Evolutionary conservation across 2,113 vertebrate species (phyloP).

Genomic region (Rhinoderma darwinii): DNA sequence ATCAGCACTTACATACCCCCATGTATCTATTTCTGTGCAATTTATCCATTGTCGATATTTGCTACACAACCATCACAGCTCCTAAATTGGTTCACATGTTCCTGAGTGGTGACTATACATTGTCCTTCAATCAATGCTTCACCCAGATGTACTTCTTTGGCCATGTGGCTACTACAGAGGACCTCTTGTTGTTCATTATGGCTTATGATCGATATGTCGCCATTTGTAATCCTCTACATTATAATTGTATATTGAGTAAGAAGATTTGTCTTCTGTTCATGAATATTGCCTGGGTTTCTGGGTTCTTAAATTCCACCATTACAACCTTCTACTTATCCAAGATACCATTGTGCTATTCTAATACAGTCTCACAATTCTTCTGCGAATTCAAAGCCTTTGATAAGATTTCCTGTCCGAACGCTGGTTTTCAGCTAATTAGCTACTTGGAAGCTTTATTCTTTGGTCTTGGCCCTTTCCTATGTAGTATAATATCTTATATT

Average conservation of each 20-base stretch:
- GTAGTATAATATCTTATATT: background rate
- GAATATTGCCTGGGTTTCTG: background rate
- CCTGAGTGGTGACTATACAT: background rate
- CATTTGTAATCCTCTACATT: background rate
- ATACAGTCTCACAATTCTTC: background rate
- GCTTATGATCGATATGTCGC: slow-evolving; percentile 2
- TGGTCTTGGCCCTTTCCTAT: background rate
- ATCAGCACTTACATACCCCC: background rate
- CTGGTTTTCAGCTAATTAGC: background rate
- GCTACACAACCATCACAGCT: background rate
- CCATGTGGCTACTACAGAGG: background rate
- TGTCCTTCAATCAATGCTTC: background rate
- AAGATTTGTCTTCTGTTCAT: background rate
- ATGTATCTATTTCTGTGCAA: slow-evolving; percentile 2
- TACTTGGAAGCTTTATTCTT: background rate
- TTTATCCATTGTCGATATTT: background rate
- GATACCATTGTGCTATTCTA: background rate
- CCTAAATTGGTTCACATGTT: background rate
- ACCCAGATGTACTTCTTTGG: background rate
- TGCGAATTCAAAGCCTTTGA: background rate
- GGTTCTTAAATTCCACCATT: background rate
- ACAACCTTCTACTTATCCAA: background rate
- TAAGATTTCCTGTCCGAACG: background rate
- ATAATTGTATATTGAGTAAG: background rate
- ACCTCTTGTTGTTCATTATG: background rate